Conservation (phyloP, 1,140 invertebrate genomes). For the Drosophila baimaii region DNA sequence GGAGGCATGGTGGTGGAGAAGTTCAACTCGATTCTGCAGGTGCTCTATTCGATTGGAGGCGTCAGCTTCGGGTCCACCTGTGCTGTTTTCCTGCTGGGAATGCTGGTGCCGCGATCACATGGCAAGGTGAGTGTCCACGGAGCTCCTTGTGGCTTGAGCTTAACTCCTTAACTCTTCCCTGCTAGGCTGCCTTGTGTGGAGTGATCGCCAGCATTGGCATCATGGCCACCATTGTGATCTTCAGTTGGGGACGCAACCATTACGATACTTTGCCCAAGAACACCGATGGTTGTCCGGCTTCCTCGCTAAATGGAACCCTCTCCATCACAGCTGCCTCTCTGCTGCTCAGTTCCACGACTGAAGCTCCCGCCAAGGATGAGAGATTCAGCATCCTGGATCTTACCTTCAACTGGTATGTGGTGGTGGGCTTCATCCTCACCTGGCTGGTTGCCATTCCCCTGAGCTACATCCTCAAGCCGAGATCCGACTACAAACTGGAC, state of each 20-base stretch:
- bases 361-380: not conserved
- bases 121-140: conserved; percentile 85
- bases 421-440: conserved; percentile 87
- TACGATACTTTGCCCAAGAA: conserved; percentile 85
- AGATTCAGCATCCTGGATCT: conserved; percentile 85
- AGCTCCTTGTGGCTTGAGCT: not conserved
- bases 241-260: conserved; percentile 86
- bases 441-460: conserved; percentile 86
- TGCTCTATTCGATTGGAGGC: conserved; percentile 86
- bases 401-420: conserved; percentile 87
- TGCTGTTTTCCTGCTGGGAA: conserved; percentile 90
- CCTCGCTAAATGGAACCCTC: conserved; percentile 45
- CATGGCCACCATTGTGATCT: conserved; percentile 90
- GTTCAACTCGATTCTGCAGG: conserved; percentile 87
- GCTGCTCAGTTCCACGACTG: not conserved
- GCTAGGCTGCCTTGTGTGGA: conserved; percentile 87
- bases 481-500: conserved; percentile 70
- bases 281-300: conserved; percentile 86
- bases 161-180: not conserved
- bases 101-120: conserved; percentile 89
- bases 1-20: conserved; percentile 88
- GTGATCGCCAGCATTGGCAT: conserved; percentile 87
- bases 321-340: not conserved
- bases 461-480: conserved; percentile 77
- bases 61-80: conserved; percentile 88